Percentiles rank a stretch among this genome's conserved stretches.
phyloP scores from a whole-genome alignment of 2,888 invertebrate species.

The Hypolimnas misippus region DNA sequence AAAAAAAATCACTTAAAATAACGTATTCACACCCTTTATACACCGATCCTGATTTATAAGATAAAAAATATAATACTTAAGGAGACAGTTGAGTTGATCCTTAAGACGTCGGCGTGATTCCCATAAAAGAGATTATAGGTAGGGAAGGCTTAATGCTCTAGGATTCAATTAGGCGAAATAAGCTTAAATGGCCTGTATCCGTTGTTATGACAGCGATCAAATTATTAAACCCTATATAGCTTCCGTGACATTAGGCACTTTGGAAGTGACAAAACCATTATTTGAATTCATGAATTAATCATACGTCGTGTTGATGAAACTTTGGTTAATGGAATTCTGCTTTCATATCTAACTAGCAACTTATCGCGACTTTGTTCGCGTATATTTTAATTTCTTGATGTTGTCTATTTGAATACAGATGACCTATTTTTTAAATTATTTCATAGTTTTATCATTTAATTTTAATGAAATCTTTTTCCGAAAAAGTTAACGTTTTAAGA shows the following conservation, averaged over 20 bases:
- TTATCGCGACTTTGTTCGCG: no score
- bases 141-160: conserved; percentile 75
- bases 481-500: no score
- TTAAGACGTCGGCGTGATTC: conserved; percentile 77
- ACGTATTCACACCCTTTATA: conserved; percentile 42
- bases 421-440: no score
- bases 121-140: conserved; percentile 80
- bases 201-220: conserved; percentile 81
- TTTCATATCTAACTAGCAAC: background rate
- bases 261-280: conserved; percentile 59
- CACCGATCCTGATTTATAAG: conserved; percentile 57
- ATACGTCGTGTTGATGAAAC: conserved; percentile 11
- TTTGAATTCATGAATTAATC: conserved; percentile 27
- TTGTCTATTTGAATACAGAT: no score
- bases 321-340: conserved; percentile 8
- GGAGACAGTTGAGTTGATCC: conserved; percentile 64
- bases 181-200: conserved; percentile 81
- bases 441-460: no score
- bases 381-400: no score
- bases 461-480: no score
- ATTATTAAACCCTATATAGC: conserved; percentile 65
- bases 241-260: conserved; percentile 64
- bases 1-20: conserved; percentile 11
- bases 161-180: conserved; percentile 83
- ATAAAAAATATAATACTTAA: conserved; percentile 61